Evolutionary conservation across 2,113 vertebrate species (phyloP).

Genomic region (Hippolais icterina): DNA sequence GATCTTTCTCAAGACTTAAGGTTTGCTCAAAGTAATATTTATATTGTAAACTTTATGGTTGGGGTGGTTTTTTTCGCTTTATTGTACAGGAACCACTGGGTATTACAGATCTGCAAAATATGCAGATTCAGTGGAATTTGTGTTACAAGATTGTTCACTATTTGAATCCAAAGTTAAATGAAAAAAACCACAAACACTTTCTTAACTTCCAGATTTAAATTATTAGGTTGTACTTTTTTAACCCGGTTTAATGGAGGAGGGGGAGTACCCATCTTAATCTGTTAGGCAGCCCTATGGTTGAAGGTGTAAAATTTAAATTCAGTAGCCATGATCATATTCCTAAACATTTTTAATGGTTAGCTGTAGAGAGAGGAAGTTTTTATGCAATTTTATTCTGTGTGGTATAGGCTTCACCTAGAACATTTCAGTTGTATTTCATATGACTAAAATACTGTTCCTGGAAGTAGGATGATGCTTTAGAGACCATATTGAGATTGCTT

Average conservation of each 20-base stretch:
- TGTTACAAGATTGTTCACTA: background rate
- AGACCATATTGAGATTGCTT: background rate
- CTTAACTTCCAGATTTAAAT: background rate
- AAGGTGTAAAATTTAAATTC: background rate
- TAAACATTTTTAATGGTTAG: background rate
- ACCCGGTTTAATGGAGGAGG: background rate
- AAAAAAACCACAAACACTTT: background rate
- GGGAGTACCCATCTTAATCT: background rate
- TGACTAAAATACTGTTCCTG: background rate
- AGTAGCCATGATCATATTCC: background rate
- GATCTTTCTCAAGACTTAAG: background rate
- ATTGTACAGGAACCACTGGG: background rate
- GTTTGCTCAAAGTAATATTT: background rate
- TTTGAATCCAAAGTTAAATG: background rate
- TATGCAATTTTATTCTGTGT: background rate
- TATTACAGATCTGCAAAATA: background rate
- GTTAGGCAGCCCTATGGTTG: background rate
- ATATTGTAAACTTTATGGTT: background rate
- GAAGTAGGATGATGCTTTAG: background rate
- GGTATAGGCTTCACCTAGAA: background rate
- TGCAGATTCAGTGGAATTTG: background rate
- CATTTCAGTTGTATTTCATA: background rate
- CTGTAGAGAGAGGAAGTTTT: background rate
- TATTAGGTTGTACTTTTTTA: background rate
- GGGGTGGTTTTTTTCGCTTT: background rate